Conservation (phyloP, 2,113 vertebrate species). For the Stigmatopora argus region DNA sequence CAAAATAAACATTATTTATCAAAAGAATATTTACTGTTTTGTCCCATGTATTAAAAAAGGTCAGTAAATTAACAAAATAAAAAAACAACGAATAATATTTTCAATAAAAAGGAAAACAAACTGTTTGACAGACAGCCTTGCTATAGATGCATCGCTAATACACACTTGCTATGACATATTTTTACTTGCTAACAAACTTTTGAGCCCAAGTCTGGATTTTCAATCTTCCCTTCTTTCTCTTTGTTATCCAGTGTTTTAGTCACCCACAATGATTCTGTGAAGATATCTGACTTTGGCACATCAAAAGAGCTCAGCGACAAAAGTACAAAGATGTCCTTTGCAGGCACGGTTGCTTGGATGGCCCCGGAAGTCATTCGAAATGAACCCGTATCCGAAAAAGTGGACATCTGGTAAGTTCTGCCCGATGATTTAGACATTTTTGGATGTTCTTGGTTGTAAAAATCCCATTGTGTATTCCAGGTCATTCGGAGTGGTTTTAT, state of each 20-base stretch:
- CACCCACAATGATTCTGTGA: conserved; percentile 90
- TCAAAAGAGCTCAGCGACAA: conserved; percentile 99
- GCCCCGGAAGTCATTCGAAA: conserved; percentile 97
- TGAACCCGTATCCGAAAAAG: conserved; percentile 95
- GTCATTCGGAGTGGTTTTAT: conserved; percentile 96
- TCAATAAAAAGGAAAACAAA: no score
- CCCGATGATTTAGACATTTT: neutral
- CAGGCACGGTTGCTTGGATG: conserved; percentile 98
- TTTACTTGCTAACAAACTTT: no score
- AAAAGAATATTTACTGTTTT: no score
- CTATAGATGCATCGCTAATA: no score
- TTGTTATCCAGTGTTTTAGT: conserved; percentile 79
- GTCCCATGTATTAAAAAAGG: no score
- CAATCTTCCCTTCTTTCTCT: neutral
- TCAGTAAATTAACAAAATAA: no score
- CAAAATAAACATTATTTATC: no score
- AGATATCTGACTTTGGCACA: conserved; percentile 97
- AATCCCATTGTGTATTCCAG: conserved; percentile 52
- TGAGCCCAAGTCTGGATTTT: neutral
- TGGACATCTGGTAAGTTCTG: conserved; percentile 91
- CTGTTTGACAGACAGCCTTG: no score
- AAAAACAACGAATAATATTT: no score
- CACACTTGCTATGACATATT: no score
- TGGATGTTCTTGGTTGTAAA: conserved; percentile 2
- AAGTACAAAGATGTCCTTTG: conserved; percentile 99